Evolutionary conservation across 2,888 invertebrate genomes (phyloP).

Genomic region (Athrips mouffetella): DNA sequence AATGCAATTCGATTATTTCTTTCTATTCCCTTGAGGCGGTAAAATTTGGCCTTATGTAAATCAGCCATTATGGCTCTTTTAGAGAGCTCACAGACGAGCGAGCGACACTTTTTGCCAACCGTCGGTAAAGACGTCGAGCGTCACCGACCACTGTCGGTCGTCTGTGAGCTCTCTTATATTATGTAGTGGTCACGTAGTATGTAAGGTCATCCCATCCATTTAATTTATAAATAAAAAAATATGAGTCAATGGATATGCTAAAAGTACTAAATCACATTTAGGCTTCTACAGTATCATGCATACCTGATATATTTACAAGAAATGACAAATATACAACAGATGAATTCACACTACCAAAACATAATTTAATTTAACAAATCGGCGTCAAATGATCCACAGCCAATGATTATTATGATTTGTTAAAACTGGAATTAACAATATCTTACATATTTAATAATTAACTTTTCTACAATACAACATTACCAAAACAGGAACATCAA

Average conservation of each 20-base stretch:
- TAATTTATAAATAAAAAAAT: slow-evolving; percentile 29
- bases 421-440: neutral
- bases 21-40: too few relatives aligned
- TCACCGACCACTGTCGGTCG: too few relatives aligned
- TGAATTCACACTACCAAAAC: neutral
- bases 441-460: neutral
- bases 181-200: slow-evolving; percentile 11
- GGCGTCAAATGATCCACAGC: slow-evolving; percentile 30
- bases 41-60: too few relatives aligned
- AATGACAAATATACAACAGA: slow-evolving; percentile 11
- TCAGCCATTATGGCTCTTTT: too few relatives aligned
- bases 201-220: slow-evolving; percentile 51
- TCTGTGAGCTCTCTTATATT: too few relatives aligned
- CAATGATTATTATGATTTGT: slow-evolving; percentile 25
- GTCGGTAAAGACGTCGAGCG: too few relatives aligned
- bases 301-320: slow-evolving; percentile 16
- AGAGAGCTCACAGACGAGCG: too few relatives aligned
- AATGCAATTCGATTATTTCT: too few relatives aligned
- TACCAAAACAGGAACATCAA: neutral
- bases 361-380: slow-evolving; percentile 1
- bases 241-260: slow-evolving; percentile 48
- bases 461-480: neutral
- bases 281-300: slow-evolving; percentile 32
- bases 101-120: too few relatives aligned
- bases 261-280: slow-evolving; percentile 51